Evolutionary conservation across 64 coral and sea anemone species (phyloP), one percentile per base, ranked within the genome.

Genomic region (Stichodactyla helianthus): DNA sequence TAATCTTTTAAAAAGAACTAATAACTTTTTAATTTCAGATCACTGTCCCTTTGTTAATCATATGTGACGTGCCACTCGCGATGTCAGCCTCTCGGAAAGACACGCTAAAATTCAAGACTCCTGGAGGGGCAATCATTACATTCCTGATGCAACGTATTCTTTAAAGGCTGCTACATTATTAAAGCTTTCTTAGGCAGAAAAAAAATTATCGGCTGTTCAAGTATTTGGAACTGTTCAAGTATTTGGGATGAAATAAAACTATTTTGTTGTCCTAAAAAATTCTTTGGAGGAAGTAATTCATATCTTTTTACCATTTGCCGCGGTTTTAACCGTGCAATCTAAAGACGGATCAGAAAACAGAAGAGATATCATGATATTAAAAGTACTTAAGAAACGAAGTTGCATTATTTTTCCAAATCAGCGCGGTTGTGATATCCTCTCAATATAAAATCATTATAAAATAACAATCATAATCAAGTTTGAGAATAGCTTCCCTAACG

Each of bases 11-110:
- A 92, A 94, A 95, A 89, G 86, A 89, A 85, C 58, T 92, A 95
- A 95, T 95, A 95, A 95, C 89, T 95, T 95, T 95, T 95, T 95
- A 95, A 95, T 95, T 91, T 95, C 89, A 88, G 93, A 95, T 95
- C 89, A 95, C 84, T 94, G 93, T 94, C 93, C 77, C 44, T 67
- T 84, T 91, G 90, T 88, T 95, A 91, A 92, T 91, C 89, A 92
- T 80, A 64, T 87, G 84, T 88, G 87, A 91, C 89, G 87, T 82
- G 79, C 77, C 56, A 95, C 93, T 88, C 59, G 59, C 19, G 58
- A 71, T 68, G 93, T 86, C 86, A 89, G 20, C 63, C 57, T 50
- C 9, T 51, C 50, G 50, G 52, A 81, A 54, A 13, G n/a, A 20
- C 63, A 68, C 63, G 63, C 63, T 68, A 68, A 35, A n/a, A 26